phyloP scores from a whole-genome alignment of 2,113 vertebrate species.

The Rattus rattus region DNA sequence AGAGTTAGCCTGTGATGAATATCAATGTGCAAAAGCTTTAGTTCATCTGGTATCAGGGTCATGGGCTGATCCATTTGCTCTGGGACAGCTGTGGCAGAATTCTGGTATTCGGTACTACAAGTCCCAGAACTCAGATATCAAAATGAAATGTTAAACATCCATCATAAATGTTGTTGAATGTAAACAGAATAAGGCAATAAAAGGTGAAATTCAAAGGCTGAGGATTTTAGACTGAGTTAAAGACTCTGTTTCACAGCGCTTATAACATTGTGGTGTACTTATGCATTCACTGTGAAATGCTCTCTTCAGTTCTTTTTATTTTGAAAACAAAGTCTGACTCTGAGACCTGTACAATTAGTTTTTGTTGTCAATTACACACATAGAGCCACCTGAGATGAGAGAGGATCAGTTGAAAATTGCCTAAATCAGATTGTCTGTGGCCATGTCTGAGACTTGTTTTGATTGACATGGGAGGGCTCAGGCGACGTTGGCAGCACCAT shows the following conservation, averaged over 20 bases:
- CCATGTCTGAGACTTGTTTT: neutral
- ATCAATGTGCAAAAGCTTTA: neutral
- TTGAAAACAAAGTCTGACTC: neutral
- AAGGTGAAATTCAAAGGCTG: neutral
- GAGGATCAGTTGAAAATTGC: neutral
- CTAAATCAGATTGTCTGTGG: neutral
- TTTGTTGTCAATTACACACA: neutral
- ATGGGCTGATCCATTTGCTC: neutral
- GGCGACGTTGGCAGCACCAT: neutral
- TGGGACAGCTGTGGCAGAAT: neutral
- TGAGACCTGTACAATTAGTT: neutral
- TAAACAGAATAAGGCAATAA: neutral
- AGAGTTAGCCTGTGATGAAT: neutral
- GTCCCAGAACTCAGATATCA: neutral
- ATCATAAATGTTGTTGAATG: neutral
- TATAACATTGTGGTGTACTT: neutral
- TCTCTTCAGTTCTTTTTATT: too few relatives aligned
- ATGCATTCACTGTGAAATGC: neutral
- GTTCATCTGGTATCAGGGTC: neutral
- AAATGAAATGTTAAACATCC: neutral
- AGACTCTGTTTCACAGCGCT: neutral
- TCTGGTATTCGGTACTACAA: neutral
- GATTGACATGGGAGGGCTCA: too few relatives aligned
- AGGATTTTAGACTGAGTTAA: neutral
- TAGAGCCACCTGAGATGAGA: neutral